Evolutionary conservation across 2,888 invertebrate genomes (phyloP).

Genomic region (Shargacucullia verbasci): DNA sequence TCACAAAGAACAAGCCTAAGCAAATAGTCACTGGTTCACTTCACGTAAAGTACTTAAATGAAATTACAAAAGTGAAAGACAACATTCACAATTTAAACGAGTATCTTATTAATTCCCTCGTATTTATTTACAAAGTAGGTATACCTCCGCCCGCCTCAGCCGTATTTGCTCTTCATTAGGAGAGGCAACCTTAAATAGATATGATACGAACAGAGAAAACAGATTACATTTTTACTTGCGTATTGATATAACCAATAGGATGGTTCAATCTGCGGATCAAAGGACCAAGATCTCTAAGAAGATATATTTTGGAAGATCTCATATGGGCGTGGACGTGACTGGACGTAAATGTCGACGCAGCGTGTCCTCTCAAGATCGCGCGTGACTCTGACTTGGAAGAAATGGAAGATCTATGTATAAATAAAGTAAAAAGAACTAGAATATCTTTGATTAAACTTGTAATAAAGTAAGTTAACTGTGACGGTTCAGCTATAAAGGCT

Average conservation of each 20-base stretch:
- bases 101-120: no score
- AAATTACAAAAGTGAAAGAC: no score
- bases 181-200: conserved; percentile 3
- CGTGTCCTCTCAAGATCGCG: conserved; percentile 14
- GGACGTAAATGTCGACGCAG: conserved; percentile 30
- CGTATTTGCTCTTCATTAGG: background rate
- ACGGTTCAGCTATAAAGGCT: conserved; percentile 25
- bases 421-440: conserved; percentile 21
- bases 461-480: conserved; percentile 29
- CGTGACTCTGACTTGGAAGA: conserved; percentile 26
- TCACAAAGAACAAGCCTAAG: no score
- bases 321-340: conserved; percentile 27
- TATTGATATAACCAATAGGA: background rate
- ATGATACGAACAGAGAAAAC: background rate
- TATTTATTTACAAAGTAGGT: no score
- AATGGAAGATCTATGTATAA: conserved; percentile 11
- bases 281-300: conserved; percentile 10
- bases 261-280: conserved; percentile 19
- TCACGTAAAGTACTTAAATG: no score
- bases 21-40: no score
- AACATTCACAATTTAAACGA: no score
- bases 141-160: no score
- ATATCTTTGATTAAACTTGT: conserved; percentile 31
- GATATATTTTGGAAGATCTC: conserved; percentile 8
- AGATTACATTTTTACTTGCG: background rate